These are phyloP conservation scores for Microctenopoma steveboyesi DNA, from an alignment of 2,797 vertebrate genomes.

Conservation along the genomic window DNA sequence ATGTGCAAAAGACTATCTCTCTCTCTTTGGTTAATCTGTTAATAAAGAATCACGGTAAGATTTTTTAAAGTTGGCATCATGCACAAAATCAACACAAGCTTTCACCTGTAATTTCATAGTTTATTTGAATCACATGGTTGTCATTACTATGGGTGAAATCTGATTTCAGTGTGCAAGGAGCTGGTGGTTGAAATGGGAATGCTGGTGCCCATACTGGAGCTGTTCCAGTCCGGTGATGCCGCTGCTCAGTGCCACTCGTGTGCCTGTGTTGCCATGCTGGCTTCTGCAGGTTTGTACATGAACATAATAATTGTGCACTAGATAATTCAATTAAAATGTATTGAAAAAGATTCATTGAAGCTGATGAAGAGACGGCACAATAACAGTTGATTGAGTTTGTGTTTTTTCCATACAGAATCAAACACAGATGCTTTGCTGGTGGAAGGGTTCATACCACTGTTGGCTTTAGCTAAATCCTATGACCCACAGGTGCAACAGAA, in stretches of 20 bases:
- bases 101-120: neutral
- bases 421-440: conserved; percentile 79
- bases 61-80: conserved; percentile 12
- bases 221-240: conserved; percentile 84
- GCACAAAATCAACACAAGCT: neutral
- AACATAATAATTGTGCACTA: too few relatives aligned
- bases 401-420: conserved; percentile 49
- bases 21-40: conserved; percentile 84
- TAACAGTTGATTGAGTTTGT: neutral
- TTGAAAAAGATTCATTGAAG: neutral
- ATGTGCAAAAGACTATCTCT: conserved; percentile 83
- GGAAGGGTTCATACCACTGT: conserved; percentile 79
- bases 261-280: conserved; percentile 83
- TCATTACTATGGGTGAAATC: neutral
- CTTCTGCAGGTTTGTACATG: conserved; percentile 80
- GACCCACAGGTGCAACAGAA: conserved; percentile 84
- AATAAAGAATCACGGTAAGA: conserved; percentile 81
- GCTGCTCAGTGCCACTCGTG: conserved; percentile 85
- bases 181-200: conserved; percentile 83
- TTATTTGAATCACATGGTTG: neutral
- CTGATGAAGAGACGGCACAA: neutral
- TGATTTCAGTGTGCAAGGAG: conserved; percentile 79
- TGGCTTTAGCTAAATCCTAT: conserved; percentile 82
- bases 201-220: conserved; percentile 84
- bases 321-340: neutral